Percentiles rank a stretch among this genome's conserved stretches.
Conservation (phyloP, 2,797 vertebrate genomes). For the Sphenodon punctatus region DNA sequence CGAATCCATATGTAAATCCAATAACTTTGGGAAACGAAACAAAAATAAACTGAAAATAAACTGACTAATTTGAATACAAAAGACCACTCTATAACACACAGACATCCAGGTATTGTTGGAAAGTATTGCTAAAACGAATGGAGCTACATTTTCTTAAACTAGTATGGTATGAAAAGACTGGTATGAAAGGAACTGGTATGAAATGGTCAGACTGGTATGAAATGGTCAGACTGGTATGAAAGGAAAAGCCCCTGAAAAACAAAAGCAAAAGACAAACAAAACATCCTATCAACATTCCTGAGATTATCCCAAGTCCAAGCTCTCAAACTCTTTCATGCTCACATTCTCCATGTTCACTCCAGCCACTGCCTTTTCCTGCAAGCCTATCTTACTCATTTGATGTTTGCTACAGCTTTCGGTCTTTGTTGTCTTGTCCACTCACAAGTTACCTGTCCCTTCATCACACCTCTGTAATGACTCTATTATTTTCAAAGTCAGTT, state of each 20-base stretch:
- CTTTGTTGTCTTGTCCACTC: background rate
- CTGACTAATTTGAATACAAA: no score
- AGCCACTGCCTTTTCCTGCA: background rate
- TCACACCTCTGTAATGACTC: background rate
- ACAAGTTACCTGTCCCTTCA: background rate
- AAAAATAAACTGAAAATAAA: no score
- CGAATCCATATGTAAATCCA: no score
- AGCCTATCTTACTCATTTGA: background rate
- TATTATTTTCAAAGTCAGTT: background rate
- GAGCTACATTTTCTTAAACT: no score
- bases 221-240: background rate
- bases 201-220: no score
- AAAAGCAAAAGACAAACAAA: background rate
- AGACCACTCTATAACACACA: no score
- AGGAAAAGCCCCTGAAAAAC: background rate
- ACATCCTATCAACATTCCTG: background rate
- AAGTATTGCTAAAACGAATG: slow-evolving; percentile 4
- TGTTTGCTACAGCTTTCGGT: background rate
- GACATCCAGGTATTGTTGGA: background rate
- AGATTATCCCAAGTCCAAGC: background rate
- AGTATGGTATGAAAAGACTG: no score
- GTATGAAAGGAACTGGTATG: no score
- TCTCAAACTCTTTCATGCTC: background rate
- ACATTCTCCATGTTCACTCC: background rate
- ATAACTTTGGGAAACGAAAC: no score